Conservation (phyloP, 2,113 vertebrate genomes). For the Xenotilapia flavipinnis region DNA sequence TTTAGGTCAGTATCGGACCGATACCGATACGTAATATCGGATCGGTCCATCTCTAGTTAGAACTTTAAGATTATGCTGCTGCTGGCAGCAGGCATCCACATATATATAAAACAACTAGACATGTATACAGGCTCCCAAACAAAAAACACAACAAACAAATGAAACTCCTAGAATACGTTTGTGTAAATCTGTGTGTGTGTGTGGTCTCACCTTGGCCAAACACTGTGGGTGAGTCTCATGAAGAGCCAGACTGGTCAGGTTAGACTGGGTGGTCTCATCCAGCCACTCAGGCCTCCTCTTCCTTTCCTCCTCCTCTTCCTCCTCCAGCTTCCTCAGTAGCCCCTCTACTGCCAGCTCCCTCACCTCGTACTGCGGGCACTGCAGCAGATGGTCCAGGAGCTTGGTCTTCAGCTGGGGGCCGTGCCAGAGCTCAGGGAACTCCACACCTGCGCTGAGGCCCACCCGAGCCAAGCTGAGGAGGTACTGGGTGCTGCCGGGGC, state of each 20-base stretch:
- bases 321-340: constrained; percentile 66
- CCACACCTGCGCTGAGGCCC: constrained; percentile 50
- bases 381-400: constrained; percentile 67
- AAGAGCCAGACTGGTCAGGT: constrained; percentile 73
- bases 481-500: constrained; percentile 82
- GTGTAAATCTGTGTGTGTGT: background rate
- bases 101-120: background rate
- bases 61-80: background rate
- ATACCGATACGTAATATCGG: too few relatives aligned
- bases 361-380: constrained; percentile 79
- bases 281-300: constrained; percentile 18
- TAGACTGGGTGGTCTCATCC: constrained; percentile 59
- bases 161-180: background rate
- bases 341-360: constrained; percentile 75
- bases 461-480: constrained; percentile 83
- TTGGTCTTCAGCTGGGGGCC: background rate
- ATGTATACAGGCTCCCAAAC: background rate
- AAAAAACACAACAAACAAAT: constrained; percentile 16
- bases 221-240: constrained; percentile 82
- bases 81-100: background rate
- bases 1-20: too few relatives aligned
- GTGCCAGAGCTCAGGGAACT: constrained; percentile 38
- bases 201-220: constrained; percentile 80
- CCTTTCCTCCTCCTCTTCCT: constrained; percentile 14
- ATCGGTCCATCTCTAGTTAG: too few relatives aligned